Evolutionary conservation across 2,113 vertebrate species (phyloP).

Genomic region (Uria lomvia): DNA sequence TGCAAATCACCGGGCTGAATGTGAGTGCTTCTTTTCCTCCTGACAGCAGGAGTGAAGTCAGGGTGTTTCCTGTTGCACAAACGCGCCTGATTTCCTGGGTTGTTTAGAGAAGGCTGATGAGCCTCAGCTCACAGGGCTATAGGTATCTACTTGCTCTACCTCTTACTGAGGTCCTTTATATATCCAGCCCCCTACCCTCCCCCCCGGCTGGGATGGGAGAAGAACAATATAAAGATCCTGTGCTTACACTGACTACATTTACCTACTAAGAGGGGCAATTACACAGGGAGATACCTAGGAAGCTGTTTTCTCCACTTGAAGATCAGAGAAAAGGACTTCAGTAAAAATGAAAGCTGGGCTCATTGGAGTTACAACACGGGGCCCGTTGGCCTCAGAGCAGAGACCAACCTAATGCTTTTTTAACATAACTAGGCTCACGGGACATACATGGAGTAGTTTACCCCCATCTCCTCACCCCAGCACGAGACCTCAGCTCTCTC

Average conservation of each 20-base stretch:
- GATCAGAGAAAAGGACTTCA: background rate
- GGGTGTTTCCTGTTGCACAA: background rate
- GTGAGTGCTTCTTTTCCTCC: background rate
- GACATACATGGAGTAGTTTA: background rate
- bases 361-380: rapidly evolving
- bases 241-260: background rate
- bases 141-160: background rate
- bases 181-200: background rate
- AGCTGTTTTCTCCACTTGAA: background rate
- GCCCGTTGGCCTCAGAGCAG: background rate
- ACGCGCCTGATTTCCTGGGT: background rate
- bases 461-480: background rate
- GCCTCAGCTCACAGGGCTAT: background rate
- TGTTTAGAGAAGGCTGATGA: background rate
- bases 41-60: background rate
- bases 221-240: background rate
- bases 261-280: background rate
- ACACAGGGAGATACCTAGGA: background rate
- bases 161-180: background rate
- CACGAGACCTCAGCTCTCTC: background rate
- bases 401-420: background rate
- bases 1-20: background rate
- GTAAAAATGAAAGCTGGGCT: background rate
- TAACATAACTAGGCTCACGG: background rate
- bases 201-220: background rate